Conservation (phyloP, 2,797 vertebrate species). For the Onychomys arenicola region DNA sequence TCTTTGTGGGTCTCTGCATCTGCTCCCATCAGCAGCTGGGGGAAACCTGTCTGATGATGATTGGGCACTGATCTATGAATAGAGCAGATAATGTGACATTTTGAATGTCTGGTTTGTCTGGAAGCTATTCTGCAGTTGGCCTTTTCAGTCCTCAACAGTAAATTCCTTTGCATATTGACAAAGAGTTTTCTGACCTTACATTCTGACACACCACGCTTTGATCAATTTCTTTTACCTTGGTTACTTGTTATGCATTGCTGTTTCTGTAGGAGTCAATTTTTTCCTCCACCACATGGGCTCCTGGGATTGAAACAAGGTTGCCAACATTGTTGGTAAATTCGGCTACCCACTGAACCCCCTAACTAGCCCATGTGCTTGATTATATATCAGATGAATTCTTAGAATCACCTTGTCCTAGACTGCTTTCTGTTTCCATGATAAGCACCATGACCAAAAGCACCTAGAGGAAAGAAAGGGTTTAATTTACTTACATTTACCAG, state of each 20-base stretch:
- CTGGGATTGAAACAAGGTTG: not conserved
- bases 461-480: not conserved
- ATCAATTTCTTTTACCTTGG: accelerated
- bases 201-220: not conserved
- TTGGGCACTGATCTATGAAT: not conserved
- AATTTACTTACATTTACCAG: not conserved
- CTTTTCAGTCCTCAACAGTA: not conserved
- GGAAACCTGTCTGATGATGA: not conserved
- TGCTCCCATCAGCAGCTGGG: not conserved
- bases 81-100: not conserved
- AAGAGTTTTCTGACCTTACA: not conserved
- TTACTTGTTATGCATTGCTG: not conserved
- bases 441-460: not conserved
- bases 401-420: not conserved
- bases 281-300: too few relatives aligned
- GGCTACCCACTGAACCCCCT: not conserved
- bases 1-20: not conserved
- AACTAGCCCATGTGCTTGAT: accelerated
- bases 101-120: not conserved
- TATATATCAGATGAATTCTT: not conserved
- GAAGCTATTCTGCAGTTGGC: not conserved
- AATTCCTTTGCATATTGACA: not conserved
- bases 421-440: not conserved
- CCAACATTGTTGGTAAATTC: not conserved
- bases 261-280: not conserved